phyloP scores from a whole-genome alignment of 2,113 vertebrate species.

The Tringa solitaria region DNA sequence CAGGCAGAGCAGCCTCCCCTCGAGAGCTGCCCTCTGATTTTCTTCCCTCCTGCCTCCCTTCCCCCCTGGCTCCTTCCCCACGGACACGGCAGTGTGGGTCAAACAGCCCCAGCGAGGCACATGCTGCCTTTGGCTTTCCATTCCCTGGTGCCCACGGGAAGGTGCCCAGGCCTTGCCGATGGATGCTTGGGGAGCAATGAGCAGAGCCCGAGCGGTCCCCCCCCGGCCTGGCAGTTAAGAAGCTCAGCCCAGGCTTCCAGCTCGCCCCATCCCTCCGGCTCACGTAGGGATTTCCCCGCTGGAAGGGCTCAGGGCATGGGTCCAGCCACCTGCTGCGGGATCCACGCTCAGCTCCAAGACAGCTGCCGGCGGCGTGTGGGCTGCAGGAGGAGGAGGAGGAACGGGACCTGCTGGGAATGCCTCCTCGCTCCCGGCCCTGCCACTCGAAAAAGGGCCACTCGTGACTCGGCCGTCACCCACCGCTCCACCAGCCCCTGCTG shows the following conservation, averaged over 20 bases:
- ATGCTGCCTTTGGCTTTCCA: rapidly evolving
- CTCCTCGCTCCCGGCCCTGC: not conserved
- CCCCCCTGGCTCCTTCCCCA: not conserved
- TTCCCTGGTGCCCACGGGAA: rapidly evolving
- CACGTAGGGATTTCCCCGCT: not conserved
- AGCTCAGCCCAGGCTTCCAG: not conserved
- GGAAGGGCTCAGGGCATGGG: not conserved
- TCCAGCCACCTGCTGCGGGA: constrained; percentile 40
- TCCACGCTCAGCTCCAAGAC: not conserved
- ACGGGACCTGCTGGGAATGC: not conserved
- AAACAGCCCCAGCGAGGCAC: not conserved
- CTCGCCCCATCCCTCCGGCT: rapidly evolving
- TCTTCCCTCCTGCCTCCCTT: not conserved
- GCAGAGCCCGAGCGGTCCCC: rapidly evolving
- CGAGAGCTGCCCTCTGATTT: not conserved
- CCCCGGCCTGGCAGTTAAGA: rapidly evolving
- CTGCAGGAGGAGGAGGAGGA: not conserved
- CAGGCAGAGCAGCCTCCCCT: rapidly evolving
- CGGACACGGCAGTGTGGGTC: rapidly evolving
- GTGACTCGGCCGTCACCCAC: not conserved
- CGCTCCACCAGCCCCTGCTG: not conserved
- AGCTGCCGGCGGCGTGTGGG: not conserved
- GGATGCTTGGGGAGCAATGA: rapidly evolving
- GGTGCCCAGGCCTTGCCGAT: not conserved
- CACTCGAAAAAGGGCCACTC: not conserved